phyloP scores from a whole-genome alignment of 2,888 invertebrate genomes.

The Syritta pipiens region DNA sequence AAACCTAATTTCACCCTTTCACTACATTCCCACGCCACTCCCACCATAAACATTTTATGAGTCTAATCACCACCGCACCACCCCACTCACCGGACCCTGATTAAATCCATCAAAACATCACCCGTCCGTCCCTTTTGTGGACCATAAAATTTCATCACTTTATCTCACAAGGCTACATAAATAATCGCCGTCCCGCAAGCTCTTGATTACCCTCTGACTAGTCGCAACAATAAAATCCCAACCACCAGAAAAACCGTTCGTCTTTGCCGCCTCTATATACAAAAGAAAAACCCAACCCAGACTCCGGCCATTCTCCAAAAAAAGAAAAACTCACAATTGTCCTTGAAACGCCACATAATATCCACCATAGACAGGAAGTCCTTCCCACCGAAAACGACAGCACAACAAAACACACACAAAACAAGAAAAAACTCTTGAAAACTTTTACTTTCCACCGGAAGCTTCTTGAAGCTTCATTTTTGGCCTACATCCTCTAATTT shows the following conservation, averaged over 20 bases:
- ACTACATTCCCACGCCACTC: no score
- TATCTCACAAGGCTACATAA: not conserved
- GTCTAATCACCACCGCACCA: no score
- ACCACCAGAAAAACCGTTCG: not conserved
- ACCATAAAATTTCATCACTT: slow-evolving; percentile 6
- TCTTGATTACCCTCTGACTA: slow-evolving; percentile 18
- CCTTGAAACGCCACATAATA: slow-evolving; percentile 53
- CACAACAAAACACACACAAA: not conserved
- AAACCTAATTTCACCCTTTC: no score
- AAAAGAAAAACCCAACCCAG: no score
- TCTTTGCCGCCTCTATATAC: no score
- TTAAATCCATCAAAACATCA: no score
- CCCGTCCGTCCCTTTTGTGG: no score
- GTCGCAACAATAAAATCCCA: slow-evolving; percentile 20
- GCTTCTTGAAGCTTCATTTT: slow-evolving; percentile 30
- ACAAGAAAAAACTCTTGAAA: slow-evolving; percentile 1
- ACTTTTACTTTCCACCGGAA: slow-evolving; percentile 50
- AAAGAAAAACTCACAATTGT: slow-evolving; percentile 22
- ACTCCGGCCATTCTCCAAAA: no score
- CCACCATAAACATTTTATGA: no score
- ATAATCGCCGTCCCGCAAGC: slow-evolving; percentile 1
- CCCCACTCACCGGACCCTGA: no score
- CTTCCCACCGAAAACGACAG: slow-evolving; percentile 12
- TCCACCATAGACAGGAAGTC: slow-evolving; percentile 62
- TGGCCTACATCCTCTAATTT: slow-evolving; percentile 34